Conservation (phyloP, 1,140 invertebrate genomes). For the Bombus ignitus region DNA sequence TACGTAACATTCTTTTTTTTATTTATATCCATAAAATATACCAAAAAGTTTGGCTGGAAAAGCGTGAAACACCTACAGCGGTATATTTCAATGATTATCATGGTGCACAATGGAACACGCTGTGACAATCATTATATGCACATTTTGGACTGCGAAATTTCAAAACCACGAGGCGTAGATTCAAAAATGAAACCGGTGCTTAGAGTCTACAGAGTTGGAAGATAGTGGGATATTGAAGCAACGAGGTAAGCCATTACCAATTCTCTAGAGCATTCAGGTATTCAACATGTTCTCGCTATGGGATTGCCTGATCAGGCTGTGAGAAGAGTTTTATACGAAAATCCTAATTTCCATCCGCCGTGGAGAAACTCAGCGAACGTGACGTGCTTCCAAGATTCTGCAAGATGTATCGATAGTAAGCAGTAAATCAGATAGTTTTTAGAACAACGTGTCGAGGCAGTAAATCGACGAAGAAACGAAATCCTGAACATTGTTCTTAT, state of each 20-base stretch:
- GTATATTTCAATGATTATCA: no score
- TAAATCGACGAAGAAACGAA: neutral
- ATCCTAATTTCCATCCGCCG: neutral
- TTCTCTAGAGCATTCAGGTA: neutral
- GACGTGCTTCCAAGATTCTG: neutral
- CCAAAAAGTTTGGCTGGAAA: neutral
- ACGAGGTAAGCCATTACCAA: neutral
- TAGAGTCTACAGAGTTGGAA: neutral
- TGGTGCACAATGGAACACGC: no score
- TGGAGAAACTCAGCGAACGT: neutral
- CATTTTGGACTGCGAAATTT: neutral
- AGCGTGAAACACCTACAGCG: neutral
- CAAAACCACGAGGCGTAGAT: neutral
- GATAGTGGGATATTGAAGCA: neutral
- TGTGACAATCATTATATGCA: no score
- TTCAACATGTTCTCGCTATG: neutral
- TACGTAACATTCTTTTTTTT: neutral
- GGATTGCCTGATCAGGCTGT: neutral
- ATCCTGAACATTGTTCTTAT: no score
- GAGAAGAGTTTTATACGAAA: neutral
- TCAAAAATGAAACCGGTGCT: neutral
- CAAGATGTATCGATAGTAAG: neutral
- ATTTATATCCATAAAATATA: neutral
- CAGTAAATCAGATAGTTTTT: neutral
- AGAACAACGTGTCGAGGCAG: neutral